phyloP scores from a whole-genome alignment of 2,797 vertebrate species.

The Rousettus madagascariensis region DNA sequence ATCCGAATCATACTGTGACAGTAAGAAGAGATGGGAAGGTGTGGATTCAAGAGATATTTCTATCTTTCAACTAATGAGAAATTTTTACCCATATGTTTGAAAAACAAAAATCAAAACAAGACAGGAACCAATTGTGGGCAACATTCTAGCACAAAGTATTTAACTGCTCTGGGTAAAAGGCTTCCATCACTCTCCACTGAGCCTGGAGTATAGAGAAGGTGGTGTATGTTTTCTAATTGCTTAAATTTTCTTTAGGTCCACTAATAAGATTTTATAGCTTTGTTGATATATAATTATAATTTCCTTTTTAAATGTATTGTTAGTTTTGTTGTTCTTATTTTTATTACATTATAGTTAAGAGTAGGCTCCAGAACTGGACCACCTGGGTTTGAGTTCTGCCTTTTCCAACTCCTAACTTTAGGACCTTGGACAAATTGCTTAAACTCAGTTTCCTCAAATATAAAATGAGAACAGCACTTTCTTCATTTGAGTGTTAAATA shows the following conservation, averaged over 20 bases:
- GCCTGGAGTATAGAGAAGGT: not conserved
- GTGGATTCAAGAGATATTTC: not conserved
- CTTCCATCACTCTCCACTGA: not conserved
- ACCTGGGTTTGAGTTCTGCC: not conserved
- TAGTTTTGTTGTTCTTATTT: not conserved
- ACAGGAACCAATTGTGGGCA: not conserved
- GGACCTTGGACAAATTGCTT: not conserved
- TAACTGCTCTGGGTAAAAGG: not conserved
- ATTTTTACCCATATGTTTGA: not conserved
- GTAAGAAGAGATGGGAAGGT: not conserved
- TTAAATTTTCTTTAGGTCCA: not conserved
- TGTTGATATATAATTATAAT: not conserved
- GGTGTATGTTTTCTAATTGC: not conserved
- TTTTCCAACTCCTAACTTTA: not conserved
- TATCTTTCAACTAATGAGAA: not conserved
- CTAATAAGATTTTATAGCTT: not conserved
- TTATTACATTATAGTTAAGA: not conserved
- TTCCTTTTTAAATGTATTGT: not conserved
- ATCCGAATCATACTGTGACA: not conserved
- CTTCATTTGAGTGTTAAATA: not conserved
- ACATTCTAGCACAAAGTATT: not conserved
- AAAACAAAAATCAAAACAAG: not conserved
- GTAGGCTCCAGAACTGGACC: not conserved
- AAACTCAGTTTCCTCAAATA: not conserved
- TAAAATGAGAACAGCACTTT: not conserved